These are phyloP conservation scores for Oncorhynchus keta DNA, from an alignment of 2,113 vertebrate species.

Conservation along the genomic window DNA sequence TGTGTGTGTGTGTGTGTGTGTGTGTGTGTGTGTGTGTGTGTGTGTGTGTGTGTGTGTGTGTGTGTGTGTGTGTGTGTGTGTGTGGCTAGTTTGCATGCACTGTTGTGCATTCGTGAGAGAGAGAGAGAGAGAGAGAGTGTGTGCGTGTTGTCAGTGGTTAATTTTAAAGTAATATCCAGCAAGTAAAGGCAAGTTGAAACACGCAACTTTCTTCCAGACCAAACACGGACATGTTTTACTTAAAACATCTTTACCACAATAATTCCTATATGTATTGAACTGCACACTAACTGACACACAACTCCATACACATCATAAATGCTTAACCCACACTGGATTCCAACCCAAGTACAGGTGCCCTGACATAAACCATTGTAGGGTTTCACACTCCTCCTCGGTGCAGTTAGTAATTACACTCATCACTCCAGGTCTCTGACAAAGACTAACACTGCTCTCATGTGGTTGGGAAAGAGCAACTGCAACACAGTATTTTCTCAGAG, in stretches of 20 bases:
- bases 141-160: background rate
- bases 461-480: conserved; percentile 6
- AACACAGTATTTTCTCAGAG: background rate
- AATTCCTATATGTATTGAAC: conserved; percentile 35
- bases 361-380: background rate
- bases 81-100: background rate
- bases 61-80: no score
- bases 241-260: conserved; percentile 15
- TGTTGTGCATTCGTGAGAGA: background rate
- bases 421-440: conserved; percentile 8
- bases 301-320: conserved; percentile 29
- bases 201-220: conserved; percentile 11
- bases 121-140: no score
- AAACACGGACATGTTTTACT: conserved; percentile 25
- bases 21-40: no score
- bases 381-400: background rate
- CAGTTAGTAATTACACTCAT: background rate
- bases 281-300: conserved; percentile 37
- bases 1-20: no score
- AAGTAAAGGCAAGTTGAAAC: background rate
- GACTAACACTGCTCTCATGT: conserved; percentile 47
- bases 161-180: conserved; percentile 2
- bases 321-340: conserved; percentile 12
- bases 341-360: background rate
- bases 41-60: no score